These are phyloP conservation scores for Acronicta leporina DNA, from an alignment of 2,888 invertebrate genomes.

Conservation along the genomic window DNA sequence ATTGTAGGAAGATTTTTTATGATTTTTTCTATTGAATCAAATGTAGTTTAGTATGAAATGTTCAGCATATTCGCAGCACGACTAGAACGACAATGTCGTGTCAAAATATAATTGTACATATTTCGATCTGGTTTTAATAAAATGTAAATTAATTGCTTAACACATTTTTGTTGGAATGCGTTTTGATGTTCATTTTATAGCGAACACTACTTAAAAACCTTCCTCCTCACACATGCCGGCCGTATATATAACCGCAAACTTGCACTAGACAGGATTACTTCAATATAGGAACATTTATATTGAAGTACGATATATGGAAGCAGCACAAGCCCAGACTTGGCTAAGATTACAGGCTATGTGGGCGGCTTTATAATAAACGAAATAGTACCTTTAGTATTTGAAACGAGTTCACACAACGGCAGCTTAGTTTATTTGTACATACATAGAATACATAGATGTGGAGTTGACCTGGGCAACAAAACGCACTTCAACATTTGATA, in stretches of 20 bases:
- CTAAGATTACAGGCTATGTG: neutral
- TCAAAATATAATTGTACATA: conserved; percentile 77
- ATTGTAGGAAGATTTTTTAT: conserved; percentile 65
- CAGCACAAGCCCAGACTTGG: neutral
- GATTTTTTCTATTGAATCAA: conserved; percentile 72
- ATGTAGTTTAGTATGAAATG: conserved; percentile 65
- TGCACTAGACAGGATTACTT: neutral
- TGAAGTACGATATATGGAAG: too few species aligned
- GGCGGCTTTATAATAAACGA: conserved; percentile 10
- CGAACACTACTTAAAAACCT: conserved; percentile 20
- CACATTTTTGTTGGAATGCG: conserved; percentile 69
- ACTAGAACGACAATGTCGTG: conserved; percentile 57
- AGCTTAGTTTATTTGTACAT: conserved; percentile 46
- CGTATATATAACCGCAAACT: neutral
- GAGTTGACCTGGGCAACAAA: conserved; percentile 55
- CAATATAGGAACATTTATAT: too few species aligned
- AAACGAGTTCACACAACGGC: conserved; percentile 36
- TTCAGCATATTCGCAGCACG: conserved; percentile 56
- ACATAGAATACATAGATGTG: conserved; percentile 12
- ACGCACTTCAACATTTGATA: conserved; percentile 69
- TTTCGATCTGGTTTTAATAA: conserved; percentile 79
- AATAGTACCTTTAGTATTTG: conserved; percentile 30
- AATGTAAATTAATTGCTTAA: conserved; percentile 73
- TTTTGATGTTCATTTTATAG: conserved; percentile 61
- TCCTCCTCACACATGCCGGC: conserved; percentile 22